Percentiles rank a stretch among this genome's conserved stretches.
These are phyloP conservation scores for Myotis pilosus DNA, from an alignment of 2,797 vertebrate genomes.

Conservation along the genomic window DNA sequence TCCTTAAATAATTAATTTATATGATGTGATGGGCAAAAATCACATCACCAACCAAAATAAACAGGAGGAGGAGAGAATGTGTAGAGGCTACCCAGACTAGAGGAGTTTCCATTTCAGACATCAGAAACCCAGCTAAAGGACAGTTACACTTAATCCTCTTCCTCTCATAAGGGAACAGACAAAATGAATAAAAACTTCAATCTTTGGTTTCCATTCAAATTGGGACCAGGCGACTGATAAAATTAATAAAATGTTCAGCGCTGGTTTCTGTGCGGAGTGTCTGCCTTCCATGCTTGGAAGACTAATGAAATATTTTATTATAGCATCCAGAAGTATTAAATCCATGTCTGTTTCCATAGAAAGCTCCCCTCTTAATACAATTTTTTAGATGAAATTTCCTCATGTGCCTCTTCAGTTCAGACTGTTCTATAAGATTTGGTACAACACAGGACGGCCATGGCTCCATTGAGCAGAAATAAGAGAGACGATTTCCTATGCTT, in stretches of 20 bases:
- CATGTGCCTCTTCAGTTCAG: background rate
- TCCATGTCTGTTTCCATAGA: constrained; percentile 50
- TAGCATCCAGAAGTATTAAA: constrained; percentile 55
- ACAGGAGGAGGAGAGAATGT: background rate
- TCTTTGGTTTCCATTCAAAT: constrained; percentile 57
- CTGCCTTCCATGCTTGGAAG: constrained; percentile 35
- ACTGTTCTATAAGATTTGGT: constrained; percentile 17
- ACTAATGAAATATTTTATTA: constrained; percentile 63
- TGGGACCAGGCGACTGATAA: constrained; percentile 49
- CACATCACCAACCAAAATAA: constrained; percentile 41
- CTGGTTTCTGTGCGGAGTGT: constrained; percentile 47
- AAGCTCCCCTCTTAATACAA: constrained; percentile 43
- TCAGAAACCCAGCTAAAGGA: constrained; percentile 49
- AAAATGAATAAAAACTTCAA: constrained; percentile 55
- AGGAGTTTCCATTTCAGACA: constrained; percentile 62
- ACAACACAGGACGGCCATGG: background rate
- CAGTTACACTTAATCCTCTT: constrained; percentile 59
- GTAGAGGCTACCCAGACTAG: constrained; percentile 15
- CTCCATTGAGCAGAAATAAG: background rate
- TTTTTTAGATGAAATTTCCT: constrained; percentile 44
- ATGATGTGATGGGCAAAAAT: constrained; percentile 39
- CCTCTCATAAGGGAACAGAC: constrained; percentile 55
- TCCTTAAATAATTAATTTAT: constrained; percentile 46
- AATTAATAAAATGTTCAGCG: constrained; percentile 58
- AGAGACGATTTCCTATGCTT: background rate